A percentile compares a stretch with the other conserved stretches of the same genome.
phyloP scores from a whole-genome alignment of 2,797 vertebrate species.

The Melanogrammus aeglefinus region DNA sequence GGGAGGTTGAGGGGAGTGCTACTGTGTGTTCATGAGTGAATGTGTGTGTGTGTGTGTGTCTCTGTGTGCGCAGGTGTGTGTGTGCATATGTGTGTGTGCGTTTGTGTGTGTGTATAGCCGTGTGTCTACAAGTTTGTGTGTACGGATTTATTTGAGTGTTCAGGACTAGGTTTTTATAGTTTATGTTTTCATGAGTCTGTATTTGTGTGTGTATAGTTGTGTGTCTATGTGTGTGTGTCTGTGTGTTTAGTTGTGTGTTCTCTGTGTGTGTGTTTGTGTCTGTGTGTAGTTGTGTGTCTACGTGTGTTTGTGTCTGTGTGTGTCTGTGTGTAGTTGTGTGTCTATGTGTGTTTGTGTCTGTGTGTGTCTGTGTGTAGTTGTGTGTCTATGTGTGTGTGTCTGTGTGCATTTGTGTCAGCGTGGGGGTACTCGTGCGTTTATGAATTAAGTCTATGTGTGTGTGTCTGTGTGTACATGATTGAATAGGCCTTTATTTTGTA shows the following conservation, averaged over 20 bases:
- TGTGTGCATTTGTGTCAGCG: slow-evolving; percentile 25
- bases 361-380: slow-evolving; percentile 4
- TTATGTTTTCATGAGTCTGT: not conserved
- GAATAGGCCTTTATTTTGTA: slow-evolving; percentile 79
- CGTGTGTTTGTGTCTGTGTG: slow-evolving; percentile 6
- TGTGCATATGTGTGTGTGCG: slow-evolving; percentile 17
- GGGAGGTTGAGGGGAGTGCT: not conserved
- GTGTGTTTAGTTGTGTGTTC: too few relatives aligned
- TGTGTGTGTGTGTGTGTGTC: slow-evolving; percentile 26
- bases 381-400: slow-evolving; percentile 25
- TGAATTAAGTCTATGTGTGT: slow-evolving; percentile 26
- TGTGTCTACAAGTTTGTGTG: slow-evolving; percentile 4
- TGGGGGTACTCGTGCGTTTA: slow-evolving; percentile 23
- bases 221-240: not conserved
- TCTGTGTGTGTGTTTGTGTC: slow-evolving; percentile 24
- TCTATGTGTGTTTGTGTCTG: slow-evolving; percentile 29
- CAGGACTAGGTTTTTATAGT: too few relatives aligned
- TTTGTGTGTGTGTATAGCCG: slow-evolving; percentile 10
- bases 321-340: too few relatives aligned
- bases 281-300: not conserved
- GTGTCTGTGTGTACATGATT: slow-evolving; percentile 25
- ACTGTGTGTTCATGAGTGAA: slow-evolving; percentile 25
- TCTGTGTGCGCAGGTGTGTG: slow-evolving; percentile 29
- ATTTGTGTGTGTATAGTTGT: too few relatives aligned
- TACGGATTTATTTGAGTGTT: slow-evolving; percentile 10